Conservation (phyloP, 2,113 vertebrate species). For the Actenoides hombroni region DNA sequence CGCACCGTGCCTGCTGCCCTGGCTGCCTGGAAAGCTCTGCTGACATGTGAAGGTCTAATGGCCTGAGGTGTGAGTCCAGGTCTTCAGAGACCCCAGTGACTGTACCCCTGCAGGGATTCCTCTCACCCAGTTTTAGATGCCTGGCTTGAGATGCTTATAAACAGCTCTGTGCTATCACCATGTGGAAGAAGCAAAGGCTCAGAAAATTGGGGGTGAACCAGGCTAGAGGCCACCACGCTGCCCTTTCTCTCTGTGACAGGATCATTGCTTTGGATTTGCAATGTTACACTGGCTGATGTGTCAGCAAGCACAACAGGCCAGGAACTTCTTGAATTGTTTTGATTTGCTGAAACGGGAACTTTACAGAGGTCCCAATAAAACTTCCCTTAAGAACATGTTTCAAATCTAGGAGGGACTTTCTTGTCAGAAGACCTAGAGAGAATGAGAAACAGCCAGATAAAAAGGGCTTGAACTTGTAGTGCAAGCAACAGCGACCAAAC, state of each 20-base stretch:
- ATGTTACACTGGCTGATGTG: fast-evolving
- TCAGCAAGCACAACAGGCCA: not conserved
- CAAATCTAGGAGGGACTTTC: not conserved
- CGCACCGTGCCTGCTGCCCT: fast-evolving
- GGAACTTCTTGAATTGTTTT: not conserved
- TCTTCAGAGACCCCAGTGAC: not conserved
- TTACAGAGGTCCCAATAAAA: not conserved
- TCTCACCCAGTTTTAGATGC: fast-evolving
- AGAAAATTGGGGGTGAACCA: not conserved
- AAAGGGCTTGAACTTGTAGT: not conserved
- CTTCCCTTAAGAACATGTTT: not conserved
- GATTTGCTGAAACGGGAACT: not conserved
- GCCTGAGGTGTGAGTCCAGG: not conserved
- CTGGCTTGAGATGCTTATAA: not conserved
- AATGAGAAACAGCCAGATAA: constrained; percentile 12
- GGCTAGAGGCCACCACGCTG: not conserved
- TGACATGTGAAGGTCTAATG: fast-evolving
- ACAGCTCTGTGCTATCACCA: not conserved
- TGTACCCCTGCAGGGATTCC: not conserved
- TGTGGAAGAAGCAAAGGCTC: not conserved
- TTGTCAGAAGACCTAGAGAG: constrained; percentile 5
- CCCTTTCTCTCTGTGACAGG: not conserved
- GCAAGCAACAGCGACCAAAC: constrained; percentile 6
- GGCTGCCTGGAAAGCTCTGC: not conserved
- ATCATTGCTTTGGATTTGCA: fast-evolving